Conservation (phyloP, 92 coral and sea anemone species). For the Epizoanthus fatuus region DNA sequence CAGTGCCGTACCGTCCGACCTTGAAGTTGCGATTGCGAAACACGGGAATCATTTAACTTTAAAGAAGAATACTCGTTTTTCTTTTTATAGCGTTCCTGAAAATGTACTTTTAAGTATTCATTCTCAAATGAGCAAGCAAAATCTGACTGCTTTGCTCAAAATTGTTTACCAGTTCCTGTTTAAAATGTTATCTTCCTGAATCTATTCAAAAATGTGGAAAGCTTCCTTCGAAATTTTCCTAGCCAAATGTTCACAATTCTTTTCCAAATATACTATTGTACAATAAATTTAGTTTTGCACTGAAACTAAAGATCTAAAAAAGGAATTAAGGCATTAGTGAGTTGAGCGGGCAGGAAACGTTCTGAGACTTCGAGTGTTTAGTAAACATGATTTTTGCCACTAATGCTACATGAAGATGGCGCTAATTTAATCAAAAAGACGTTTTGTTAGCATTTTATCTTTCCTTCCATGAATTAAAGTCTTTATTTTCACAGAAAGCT, state of each 20-base stretch:
- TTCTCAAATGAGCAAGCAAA: too few relatives aligned
- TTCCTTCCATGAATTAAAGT: background rate
- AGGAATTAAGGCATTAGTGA: too few relatives aligned
- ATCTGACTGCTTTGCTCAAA: background rate
- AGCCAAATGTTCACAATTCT: background rate
- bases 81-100: too few relatives aligned
- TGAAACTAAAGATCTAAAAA: too few relatives aligned
- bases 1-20: background rate
- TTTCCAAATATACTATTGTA: background rate
- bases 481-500: background rate
- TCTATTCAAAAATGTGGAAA: background rate
- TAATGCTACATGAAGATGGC: background rate
- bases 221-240: background rate
- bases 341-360: background rate
- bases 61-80: background rate
- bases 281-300: background rate
- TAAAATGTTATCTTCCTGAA: background rate
- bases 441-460: background rate
- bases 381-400: constrained; percentile 13
- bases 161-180: constrained; percentile 8
- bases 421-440: constrained; percentile 16
- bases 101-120: too few relatives aligned
- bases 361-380: constrained; percentile 17
- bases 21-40: background rate
- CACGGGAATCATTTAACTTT: background rate